Conservation (phyloP, 2,113 vertebrate species). For the Thamnophis sirtalis region DNA sequence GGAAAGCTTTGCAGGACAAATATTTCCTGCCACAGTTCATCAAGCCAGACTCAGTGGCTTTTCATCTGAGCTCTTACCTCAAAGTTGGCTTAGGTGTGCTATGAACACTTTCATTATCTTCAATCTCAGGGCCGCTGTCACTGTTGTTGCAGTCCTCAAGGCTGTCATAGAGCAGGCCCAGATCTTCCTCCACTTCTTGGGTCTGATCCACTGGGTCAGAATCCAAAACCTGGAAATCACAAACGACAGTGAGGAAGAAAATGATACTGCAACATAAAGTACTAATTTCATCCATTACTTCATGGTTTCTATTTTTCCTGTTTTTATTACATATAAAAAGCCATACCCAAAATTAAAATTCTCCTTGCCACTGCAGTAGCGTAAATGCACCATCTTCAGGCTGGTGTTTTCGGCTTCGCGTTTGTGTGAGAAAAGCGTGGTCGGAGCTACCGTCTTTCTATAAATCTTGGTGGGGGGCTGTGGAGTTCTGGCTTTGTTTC, state of each 20-base stretch:
- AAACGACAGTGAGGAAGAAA: background rate
- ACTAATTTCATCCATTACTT: background rate
- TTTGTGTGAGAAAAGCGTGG: too few species aligned
- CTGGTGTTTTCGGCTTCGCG: too few species aligned
- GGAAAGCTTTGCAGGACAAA: background rate
- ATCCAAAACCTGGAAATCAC: slow-evolving; percentile 81
- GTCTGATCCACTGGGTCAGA: slow-evolving; percentile 89
- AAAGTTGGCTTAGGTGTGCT: slow-evolving; percentile 96
- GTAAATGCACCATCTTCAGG: too few species aligned
- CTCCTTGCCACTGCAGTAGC: background rate
- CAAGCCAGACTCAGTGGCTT: background rate
- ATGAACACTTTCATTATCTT: slow-evolving; percentile 94
- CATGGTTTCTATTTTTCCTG: too few species aligned
- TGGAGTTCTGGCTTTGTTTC: too few species aligned
- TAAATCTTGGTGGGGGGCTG: too few species aligned
- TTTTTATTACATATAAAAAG: background rate
- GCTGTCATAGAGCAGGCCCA: slow-evolving; percentile 87
- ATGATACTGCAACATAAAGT: background rate
- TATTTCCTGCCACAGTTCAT: background rate
- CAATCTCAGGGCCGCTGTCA: slow-evolving; percentile 91
- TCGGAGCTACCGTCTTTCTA: too few species aligned
- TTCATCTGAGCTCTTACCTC: slow-evolving; percentile 72
- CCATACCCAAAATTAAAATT: background rate
- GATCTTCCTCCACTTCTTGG: slow-evolving; percentile 89
- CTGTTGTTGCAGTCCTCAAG: slow-evolving; percentile 95